Conservation (phyloP, 2,113 vertebrate species). For the Hipposideros armiger region DNA sequence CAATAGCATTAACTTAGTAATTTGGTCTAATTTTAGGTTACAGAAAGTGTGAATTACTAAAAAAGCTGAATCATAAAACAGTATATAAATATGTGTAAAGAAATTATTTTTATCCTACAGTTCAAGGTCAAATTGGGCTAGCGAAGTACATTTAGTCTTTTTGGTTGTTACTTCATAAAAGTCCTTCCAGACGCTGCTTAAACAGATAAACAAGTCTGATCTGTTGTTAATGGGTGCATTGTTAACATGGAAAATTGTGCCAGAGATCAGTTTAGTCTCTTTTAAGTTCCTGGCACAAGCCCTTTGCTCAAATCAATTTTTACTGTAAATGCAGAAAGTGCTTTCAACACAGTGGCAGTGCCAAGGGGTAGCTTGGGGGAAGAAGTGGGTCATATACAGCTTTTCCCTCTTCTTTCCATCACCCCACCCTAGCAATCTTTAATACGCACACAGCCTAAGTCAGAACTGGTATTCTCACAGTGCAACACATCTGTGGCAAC, state of each 20-base stretch:
- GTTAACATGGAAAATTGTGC: neutral
- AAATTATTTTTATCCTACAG: neutral
- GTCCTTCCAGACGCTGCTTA: neutral
- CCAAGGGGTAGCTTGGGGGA: neutral
- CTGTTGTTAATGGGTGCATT: neutral
- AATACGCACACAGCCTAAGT: neutral
- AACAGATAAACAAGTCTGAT: neutral
- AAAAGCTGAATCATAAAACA: neutral
- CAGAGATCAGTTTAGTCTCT: neutral
- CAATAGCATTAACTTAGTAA: neutral
- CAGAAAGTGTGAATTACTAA: neutral
- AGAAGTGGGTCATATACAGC: neutral
- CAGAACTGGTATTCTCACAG: neutral
- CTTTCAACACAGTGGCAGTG: neutral
- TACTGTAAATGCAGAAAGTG: neutral
- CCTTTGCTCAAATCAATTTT: neutral
- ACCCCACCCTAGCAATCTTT: neutral
- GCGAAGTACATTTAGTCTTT: neutral
- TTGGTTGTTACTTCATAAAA: neutral
- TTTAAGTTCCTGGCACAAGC: neutral
- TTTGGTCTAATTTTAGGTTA: conserved; percentile 40
- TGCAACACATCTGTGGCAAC: neutral
- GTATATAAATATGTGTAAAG: conserved; percentile 18
- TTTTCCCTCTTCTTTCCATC: neutral
- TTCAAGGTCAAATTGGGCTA: neutral